Percentiles rank a stretch among this genome's conserved stretches.
phyloP scores from a whole-genome alignment of 64 coral and sea anemone species.

The Montipora sp. region DNA sequence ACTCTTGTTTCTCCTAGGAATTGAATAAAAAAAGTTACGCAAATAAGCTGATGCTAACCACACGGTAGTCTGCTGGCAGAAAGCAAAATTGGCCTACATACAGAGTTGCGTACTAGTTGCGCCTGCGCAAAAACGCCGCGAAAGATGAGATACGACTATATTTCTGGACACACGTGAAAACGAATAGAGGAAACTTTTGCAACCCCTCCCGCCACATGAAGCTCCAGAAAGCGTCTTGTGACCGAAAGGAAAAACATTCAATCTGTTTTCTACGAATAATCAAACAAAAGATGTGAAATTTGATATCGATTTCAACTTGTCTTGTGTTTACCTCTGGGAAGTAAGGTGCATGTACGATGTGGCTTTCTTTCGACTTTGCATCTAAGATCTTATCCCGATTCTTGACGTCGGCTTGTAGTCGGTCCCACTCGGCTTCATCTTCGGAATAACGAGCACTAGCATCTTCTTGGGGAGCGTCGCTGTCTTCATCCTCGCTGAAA shows the following conservation, averaged over 20 bases:
- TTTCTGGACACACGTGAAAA: no score
- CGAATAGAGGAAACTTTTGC: no score
- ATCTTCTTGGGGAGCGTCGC: not conserved
- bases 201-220: no score
- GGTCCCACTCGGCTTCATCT: constrained; percentile 95
- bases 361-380: constrained; percentile 88
- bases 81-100: no score
- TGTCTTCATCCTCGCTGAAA: constrained; percentile 27
- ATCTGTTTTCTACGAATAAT: not conserved
- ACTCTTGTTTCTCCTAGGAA: constrained; percentile 93
- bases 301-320: not conserved
- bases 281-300: not conserved
- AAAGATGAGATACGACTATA: no score
- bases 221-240: no score
- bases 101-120: no score
- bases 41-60: no score
- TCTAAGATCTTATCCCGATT: constrained; percentile 86
- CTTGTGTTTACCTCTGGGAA: constrained; percentile 71
- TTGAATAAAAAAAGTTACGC: not conserved
- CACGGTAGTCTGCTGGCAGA: no score
- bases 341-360: constrained; percentile 90
- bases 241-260: no score
- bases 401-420: constrained; percentile 84
- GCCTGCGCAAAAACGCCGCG: no score
- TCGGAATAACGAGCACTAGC: constrained; percentile 46